phyloP scores from a whole-genome alignment of 2,113 vertebrate species.

The Cathartes aura region DNA sequence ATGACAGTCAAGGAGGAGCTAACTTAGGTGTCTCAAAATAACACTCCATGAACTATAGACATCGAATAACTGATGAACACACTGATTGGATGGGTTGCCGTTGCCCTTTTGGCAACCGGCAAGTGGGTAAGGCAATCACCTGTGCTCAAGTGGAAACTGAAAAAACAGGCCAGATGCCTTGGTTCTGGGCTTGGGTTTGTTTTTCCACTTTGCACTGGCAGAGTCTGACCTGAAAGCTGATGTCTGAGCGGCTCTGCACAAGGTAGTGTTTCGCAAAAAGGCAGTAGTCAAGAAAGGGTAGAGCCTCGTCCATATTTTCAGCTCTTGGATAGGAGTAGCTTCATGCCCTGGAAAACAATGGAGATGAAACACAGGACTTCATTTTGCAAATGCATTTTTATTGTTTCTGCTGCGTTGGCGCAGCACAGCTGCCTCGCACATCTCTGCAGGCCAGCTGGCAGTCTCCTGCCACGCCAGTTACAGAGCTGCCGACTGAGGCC shows the following conservation, averaged over 20 bases:
- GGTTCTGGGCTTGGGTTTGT: not conserved
- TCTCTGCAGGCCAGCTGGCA: not conserved
- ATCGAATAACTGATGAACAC: rapidly evolving
- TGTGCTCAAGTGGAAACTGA: not conserved
- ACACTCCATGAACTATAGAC: rapidly evolving
- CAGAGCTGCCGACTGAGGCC: not conserved
- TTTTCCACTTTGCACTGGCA: not conserved
- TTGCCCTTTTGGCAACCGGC: not conserved
- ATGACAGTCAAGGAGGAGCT: not conserved
- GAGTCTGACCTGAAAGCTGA: not conserved
- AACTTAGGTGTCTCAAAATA: not conserved
- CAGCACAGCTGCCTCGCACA: rapidly evolving
- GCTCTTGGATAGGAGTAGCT: not conserved
- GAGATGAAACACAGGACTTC: not conserved
- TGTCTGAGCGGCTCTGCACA: not conserved
- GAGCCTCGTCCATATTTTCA: not conserved
- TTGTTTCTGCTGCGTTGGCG: not conserved
- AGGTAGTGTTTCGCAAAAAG: not conserved
- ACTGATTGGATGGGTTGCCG: rapidly evolving
- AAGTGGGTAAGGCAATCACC: not conserved
- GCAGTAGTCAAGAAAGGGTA: not conserved
- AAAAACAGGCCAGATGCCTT: not conserved
- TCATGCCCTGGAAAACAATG: not conserved
- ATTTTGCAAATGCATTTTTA: not conserved
- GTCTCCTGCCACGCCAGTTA: not conserved